phyloP scores from a whole-genome alignment of 2,888 invertebrate genomes.

The Syritta pipiens region DNA sequence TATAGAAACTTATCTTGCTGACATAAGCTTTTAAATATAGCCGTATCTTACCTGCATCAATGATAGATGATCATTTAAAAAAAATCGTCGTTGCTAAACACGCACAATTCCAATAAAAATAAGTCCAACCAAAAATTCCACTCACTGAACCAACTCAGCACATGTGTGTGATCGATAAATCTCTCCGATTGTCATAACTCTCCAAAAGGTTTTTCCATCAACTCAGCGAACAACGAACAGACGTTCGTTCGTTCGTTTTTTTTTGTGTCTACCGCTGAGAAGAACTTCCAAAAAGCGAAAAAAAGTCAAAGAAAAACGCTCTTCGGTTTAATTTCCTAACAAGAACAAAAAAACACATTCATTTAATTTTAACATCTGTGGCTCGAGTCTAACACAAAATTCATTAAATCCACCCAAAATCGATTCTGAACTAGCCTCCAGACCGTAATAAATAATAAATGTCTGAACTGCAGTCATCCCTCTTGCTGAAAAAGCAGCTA shows the following conservation, averaged over 20 bases:
- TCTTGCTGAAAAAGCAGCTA: conserved; percentile 96
- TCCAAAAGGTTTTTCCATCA: conserved; percentile 46
- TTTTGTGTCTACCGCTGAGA: conserved; percentile 63
- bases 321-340: too few species aligned
- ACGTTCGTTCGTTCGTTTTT: conserved; percentile 60
- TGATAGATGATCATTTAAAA: too few species aligned
- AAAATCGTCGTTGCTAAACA: neutral
- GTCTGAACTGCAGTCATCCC: conserved; percentile 97
- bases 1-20: too few species aligned
- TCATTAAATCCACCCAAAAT: conserved; percentile 54
- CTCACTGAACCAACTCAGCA: conserved; percentile 13
- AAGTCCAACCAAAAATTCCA: neutral
- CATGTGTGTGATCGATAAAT: conserved; percentile 33
- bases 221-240: conserved; percentile 53
- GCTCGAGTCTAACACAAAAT: conserved; percentile 22
- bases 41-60: too few species aligned
- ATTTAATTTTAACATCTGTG: conserved; percentile 6
- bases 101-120: neutral
- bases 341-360: too few species aligned
- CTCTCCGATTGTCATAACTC: conserved; percentile 55
- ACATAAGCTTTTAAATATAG: too few species aligned
- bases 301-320: conserved; percentile 22
- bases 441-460: conserved; percentile 80
- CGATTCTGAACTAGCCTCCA: conserved; percentile 58
- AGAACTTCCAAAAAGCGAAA: conserved; percentile 50